Evolutionary conservation across 2,888 invertebrate species (phyloP).

Genomic region (Drosophila cognata): DNA sequence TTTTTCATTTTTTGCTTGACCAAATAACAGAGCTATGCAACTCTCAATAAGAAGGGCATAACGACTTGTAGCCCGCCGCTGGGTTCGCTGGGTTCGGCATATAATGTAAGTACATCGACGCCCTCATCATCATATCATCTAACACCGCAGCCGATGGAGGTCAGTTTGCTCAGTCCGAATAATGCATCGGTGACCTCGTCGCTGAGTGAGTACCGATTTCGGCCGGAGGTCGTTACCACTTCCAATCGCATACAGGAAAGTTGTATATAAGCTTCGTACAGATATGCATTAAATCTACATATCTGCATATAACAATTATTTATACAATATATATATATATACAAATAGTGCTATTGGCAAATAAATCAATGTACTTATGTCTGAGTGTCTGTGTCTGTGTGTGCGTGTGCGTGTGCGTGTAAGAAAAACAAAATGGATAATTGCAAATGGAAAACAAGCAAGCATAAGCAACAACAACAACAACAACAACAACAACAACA

Average conservation of each 20-base stretch:
- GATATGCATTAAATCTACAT: slow-evolving; percentile 3
- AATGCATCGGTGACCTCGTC: slow-evolving; percentile 89
- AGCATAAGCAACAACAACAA: background rate
- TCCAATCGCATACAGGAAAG: slow-evolving; percentile 95
- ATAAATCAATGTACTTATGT: slow-evolving; percentile 46
- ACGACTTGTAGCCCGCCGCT: slow-evolving; percentile 85
- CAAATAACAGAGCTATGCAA: slow-evolving; percentile 89
- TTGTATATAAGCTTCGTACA: slow-evolving; percentile 90
- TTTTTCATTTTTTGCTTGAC: background rate
- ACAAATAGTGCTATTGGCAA: slow-evolving; percentile 19
- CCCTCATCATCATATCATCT: slow-evolving; percentile 82
- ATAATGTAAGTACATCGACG: slow-evolving; percentile 78
- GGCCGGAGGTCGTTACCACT: slow-evolving; percentile 94
- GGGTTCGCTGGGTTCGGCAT: slow-evolving; percentile 66
- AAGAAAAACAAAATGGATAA: slow-evolving; percentile 21
- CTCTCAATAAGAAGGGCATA: slow-evolving; percentile 90
- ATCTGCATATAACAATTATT: slow-evolving; percentile 18
- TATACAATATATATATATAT: slow-evolving; percentile 20
- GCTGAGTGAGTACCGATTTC: slow-evolving; percentile 91
- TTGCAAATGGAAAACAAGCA: background rate
- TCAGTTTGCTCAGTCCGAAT: slow-evolving; percentile 85
- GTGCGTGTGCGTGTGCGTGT: slow-evolving; percentile 27
- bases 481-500: background rate
- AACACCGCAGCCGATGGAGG: slow-evolving; percentile 85
- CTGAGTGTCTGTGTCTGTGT: slow-evolving; percentile 46